Evolutionary conservation across 2,888 invertebrate species (phyloP), one percentile per base, ranked within the genome.

Genomic region (Keiferia lycopersicella): DNA sequence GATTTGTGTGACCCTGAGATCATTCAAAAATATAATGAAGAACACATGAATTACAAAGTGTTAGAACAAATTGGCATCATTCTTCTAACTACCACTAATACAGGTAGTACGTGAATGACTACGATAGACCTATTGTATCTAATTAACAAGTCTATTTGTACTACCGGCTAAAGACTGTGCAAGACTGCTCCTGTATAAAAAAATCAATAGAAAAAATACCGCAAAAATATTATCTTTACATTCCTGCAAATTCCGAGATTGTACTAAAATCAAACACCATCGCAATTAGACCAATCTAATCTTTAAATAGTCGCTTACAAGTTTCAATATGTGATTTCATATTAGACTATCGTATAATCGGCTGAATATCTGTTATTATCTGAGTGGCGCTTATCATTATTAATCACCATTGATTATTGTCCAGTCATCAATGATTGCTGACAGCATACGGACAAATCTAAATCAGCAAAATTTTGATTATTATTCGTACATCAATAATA

Each of bases 351-450:
- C 48, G 20, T 22, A 70, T 71, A 75, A 61, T 61, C 61, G 74
- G 74, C 75, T 65, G 68, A 75, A 80, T 82, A 83, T 77, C 70
- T 78, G 73, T 80, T 80, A 74, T 78, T 82, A 87, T 84, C 86
- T 77, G 73, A 87, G 83, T 84, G 82, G 79, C 77, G 79, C 74
- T 86, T 88, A 88, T 88, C 87, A 74, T 71, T 71, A 66, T 72
- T 79, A 78, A 81, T 80, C 75, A 73, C 66, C 60, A 63, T 69
- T 67, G 26, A 64, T 64, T 68, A 48, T 26, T n/a, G 67, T 64
- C 73, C 71, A 78, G 74, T 77, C 68, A 67, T 72, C 68, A 65
- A 64, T 72, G 67, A 67, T 69, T 65, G 60, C 68, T 72, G 70
- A 34, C 30, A 12, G 30, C 14, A 22, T 34, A 34, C 34, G 38